Evolutionary conservation across 2,113 vertebrate genomes (phyloP).

Genomic region (Alaudala cheleensis): DNA sequence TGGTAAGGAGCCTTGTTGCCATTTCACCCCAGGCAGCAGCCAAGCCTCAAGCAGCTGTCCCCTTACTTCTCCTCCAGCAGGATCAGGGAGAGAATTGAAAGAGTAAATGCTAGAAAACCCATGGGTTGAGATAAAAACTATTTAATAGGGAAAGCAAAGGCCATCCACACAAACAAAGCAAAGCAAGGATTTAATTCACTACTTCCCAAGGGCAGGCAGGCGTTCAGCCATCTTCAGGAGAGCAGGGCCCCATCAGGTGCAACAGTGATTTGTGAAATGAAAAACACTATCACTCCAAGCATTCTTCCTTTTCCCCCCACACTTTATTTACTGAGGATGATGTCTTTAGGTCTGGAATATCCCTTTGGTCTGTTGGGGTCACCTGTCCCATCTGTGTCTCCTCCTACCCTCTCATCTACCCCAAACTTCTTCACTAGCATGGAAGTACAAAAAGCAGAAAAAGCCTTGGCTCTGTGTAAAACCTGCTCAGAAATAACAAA

Average conservation of each 20-base stretch:
- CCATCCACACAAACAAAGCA: background rate
- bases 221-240: background rate
- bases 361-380: background rate
- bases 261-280: background rate
- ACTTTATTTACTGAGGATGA: background rate
- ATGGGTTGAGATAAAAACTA: background rate
- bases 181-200: background rate
- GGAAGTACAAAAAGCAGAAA: background rate
- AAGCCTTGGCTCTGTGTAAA: background rate
- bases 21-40: background rate
- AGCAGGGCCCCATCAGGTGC: accelerated
- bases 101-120: background rate
- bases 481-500: background rate
- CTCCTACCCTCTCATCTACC: background rate
- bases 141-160: background rate
- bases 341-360: background rate
- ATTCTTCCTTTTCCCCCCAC: background rate
- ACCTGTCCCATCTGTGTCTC: background rate
- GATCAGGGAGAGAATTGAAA: background rate
- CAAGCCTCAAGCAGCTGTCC: accelerated
- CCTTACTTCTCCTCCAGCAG: background rate
- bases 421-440: background rate
- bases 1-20: background rate
- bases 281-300: background rate
- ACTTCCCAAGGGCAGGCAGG: background rate